These are phyloP conservation scores for Heliconius hermathena DNA, from an alignment of 1,140 invertebrate genomes.

Conservation along the genomic window DNA sequence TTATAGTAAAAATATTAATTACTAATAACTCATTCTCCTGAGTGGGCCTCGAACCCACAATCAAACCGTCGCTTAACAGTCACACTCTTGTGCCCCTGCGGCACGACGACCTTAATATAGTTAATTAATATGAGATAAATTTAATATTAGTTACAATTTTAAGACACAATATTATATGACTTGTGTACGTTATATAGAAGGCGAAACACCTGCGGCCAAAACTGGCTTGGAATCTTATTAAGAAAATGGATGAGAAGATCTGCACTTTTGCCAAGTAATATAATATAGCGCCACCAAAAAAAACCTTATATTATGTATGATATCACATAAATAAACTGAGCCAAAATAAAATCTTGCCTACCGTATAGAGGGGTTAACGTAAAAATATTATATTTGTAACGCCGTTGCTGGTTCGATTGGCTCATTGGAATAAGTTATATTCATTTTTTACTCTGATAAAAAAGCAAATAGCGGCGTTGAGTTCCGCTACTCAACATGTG, in stretches of 20 bases:
- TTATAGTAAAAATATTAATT: no score
- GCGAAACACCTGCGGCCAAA: neutral
- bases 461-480: no score
- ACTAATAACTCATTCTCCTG: no score
- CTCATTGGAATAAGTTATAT: no score
- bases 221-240: neutral
- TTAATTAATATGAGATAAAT: neutral
- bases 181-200: neutral
- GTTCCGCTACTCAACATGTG: no score
- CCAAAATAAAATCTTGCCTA: neutral
- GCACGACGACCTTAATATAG: no score
- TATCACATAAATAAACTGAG: neutral
- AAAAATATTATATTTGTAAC: neutral
- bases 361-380: neutral
- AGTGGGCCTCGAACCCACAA: no score
- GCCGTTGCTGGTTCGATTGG: no score
- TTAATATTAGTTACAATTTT: neutral
- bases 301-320: neutral
- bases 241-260: slow-evolving; percentile 10
- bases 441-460: no score
- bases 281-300: neutral
- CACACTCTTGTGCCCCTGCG: no score
- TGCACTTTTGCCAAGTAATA: neutral
- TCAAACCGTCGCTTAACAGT: no score
- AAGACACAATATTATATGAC: neutral